Evolutionary conservation across 2,888 invertebrate genomes (phyloP).

Genomic region (Drosophila siamana): DNA sequence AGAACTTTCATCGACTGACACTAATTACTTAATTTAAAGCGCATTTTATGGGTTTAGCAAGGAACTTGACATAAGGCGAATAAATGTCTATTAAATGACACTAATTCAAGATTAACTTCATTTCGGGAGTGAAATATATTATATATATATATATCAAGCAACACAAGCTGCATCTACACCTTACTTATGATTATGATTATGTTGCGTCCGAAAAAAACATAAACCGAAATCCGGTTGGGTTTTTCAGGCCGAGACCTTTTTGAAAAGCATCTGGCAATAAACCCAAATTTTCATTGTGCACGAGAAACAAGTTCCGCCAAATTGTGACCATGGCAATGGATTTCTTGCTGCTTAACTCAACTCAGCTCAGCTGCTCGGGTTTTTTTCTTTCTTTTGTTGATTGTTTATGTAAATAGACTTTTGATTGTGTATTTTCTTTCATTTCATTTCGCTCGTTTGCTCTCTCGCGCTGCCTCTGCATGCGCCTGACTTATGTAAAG

Average conservation of each 20-base stretch:
- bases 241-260: conserved; percentile 46
- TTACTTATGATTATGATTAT: conserved; percentile 9
- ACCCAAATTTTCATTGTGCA: conserved; percentile 43
- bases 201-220: conserved; percentile 2
- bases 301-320: conserved; percentile 75
- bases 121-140: not conserved
- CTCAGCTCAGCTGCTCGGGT: conserved; percentile 27
- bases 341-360: conserved; percentile 52
- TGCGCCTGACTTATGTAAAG: conserved; percentile 62
- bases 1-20: conserved; percentile 72
- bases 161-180: not conserved
- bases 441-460: conserved; percentile 37
- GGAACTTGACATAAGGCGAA: too few species aligned
- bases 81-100: not conserved
- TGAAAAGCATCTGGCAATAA: conserved; percentile 58
- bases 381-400: conserved; percentile 42
- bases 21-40: conserved; percentile 62
- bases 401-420: conserved; percentile 67
- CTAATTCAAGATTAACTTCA: not conserved
- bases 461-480: conserved; percentile 2
- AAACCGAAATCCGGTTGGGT: conserved; percentile 49
- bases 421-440: conserved; percentile 38
- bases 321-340: conserved; percentile 82
- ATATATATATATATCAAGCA: not conserved
- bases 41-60: not conserved